Percentiles rank a stretch among this genome's conserved stretches.
Conservation (phyloP, 2,888 invertebrate species). For the Ptychoptera contaminata region DNA sequence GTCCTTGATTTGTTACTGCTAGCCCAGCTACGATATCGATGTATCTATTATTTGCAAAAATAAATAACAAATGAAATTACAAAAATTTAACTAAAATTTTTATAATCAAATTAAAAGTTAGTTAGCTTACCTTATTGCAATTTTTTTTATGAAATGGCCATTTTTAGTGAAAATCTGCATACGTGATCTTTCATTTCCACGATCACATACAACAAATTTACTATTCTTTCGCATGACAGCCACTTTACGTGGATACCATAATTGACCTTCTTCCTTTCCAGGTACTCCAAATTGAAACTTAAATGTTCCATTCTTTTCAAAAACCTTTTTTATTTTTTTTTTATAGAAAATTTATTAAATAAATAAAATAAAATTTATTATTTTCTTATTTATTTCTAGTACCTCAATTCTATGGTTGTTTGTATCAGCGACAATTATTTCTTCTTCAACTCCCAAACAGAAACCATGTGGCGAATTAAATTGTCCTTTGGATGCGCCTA, state of each 20-base stretch:
- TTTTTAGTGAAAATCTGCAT: constrained; percentile 96
- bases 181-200: constrained; percentile 88
- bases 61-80: background rate
- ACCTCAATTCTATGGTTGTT: constrained; percentile 92
- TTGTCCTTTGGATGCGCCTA: constrained; percentile 84
- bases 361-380: no score
- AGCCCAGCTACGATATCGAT: constrained; percentile 87
- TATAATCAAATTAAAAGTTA: background rate
- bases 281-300: constrained; percentile 90
- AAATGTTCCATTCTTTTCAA: constrained; percentile 84
- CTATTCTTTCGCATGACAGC: constrained; percentile 77
- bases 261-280: constrained; percentile 89
- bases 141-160: constrained; percentile 91
- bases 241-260: constrained; percentile 95
- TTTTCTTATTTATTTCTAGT: no score
- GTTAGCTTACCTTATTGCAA: constrained; percentile 45
- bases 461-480: constrained; percentile 97
- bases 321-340: constrained; percentile 52
- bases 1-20: constrained; percentile 80
- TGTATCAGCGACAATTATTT: constrained; percentile 92
- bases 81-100: constrained; percentile 1
- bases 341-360: no score
- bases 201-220: constrained; percentile 93
- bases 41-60: constrained; percentile 42
- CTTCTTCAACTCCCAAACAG: constrained; percentile 86